Base-by-base conservation (phyloP, 2,797 vertebrate genomes). In the Fundulus diaphanus region DNA sequence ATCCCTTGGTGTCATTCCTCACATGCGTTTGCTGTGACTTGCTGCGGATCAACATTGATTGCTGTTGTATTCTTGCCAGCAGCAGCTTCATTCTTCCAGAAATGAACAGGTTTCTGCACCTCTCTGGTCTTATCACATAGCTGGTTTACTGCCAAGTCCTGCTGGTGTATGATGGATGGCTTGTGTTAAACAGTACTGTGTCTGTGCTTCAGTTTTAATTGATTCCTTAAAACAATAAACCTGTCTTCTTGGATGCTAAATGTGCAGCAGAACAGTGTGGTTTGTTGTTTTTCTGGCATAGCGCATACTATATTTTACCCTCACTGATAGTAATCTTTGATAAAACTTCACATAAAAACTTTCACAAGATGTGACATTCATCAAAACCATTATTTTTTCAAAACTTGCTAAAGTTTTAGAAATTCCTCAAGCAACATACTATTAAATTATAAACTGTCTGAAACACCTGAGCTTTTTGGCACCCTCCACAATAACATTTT, bases 21-120 rank as follows among this genome's bases (percentile, higher is more conserved):
- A 42, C 61, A 52, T 68, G 18, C 40, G 31, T 6, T 9, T 66
- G 54, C 29, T 69, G 22, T 46, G 27, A 80, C 80, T 85, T 73
- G 15, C 31, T 46, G 77, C 68, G 22, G 46, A 66, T 69, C 65
- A 76, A 46, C 82, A 80, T 52, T 59, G 81, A 86, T 74, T 78
- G 76, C 73, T 75, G 61, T 75, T 73, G 68, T 70, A 78, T 70
- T 82, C 46, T 56, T 80, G 81, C 87, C 81, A 82, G 73, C 66
- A 44, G 24, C 66, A 72, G 44, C 78, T 80, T 86, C 9, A 72
- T 77, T 82, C 52, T 42, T 24, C n/a, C 42, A 59, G 72, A 12
- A 73, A 78, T 65, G 1, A 76, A 57, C 27, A 70, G 31, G 77
- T 71, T 65, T 20, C 56, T n/a, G 29, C 71, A 49, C 48, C 49